Conservation (phyloP, 1,140 invertebrate genomes). For the Adelges cooleyi region DNA sequence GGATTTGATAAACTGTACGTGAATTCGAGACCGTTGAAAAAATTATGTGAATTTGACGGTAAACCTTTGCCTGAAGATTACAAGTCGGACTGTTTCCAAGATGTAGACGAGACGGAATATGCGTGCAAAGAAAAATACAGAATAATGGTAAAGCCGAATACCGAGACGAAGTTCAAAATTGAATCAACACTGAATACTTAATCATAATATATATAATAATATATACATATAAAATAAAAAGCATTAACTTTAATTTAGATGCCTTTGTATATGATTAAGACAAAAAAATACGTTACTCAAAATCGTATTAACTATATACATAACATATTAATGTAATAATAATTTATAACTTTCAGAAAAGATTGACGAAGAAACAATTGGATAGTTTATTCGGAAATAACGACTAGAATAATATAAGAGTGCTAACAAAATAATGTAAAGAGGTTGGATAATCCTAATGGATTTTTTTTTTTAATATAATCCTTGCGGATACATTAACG, state of each 20-base stretch:
- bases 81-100: conserved; percentile 69
- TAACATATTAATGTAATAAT: too few species aligned
- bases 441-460: conserved; percentile 30
- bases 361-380: conserved; percentile 22
- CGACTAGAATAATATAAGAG: conserved; percentile 30
- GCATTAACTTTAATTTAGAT: too few species aligned
- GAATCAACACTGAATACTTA: conserved; percentile 13
- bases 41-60: conserved; percentile 65
- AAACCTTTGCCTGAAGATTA: conserved; percentile 57
- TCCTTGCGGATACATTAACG: too few species aligned
- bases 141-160: conserved; percentile 71
- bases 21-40: conserved; percentile 54
- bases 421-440: conserved; percentile 32
- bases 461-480: too few species aligned
- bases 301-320: too few species aligned
- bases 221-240: not conserved
- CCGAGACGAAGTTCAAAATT: too few species aligned
- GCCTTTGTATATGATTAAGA: too few species aligned
- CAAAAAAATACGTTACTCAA: too few species aligned
- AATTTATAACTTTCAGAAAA: conserved; percentile 23
- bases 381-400: conserved; percentile 25
- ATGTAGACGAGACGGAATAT: conserved; percentile 66
- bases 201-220: conserved; percentile 9
- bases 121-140: conserved; percentile 72
- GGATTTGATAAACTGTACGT: conserved; percentile 54